phyloP scores from a whole-genome alignment of 2,888 invertebrate species.

The Resseliella maxima region DNA sequence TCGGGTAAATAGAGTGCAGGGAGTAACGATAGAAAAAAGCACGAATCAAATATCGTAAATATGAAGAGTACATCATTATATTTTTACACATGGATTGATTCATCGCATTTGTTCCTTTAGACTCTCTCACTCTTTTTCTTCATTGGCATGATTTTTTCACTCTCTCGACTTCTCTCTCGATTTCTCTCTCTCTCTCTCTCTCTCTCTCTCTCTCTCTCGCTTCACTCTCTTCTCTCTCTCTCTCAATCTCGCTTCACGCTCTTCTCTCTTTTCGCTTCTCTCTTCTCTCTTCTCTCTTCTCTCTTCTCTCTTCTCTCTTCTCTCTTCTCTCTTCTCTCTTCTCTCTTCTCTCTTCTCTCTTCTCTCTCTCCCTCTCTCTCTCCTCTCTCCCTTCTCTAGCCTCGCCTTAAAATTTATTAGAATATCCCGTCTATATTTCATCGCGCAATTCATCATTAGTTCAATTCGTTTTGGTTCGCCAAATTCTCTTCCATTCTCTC shows the following conservation, averaged over 20 bases:
- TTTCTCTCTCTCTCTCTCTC: background rate
- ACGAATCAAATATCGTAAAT: slow-evolving; percentile 45
- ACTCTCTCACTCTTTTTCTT: background rate
- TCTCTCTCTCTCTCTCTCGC: background rate
- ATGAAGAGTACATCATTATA: slow-evolving; percentile 49
- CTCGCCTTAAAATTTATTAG: background rate
- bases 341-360: too few species aligned
- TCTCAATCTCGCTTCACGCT: background rate
- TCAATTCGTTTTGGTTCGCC: background rate
- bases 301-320: too few species aligned
- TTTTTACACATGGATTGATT: slow-evolving; percentile 44
- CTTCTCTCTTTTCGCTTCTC: background rate
- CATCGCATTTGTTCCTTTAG: slow-evolving; percentile 45
- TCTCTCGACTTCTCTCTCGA: background rate
- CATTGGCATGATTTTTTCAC: too few species aligned
- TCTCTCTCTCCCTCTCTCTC: background rate
- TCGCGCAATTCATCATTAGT: slow-evolving; percentile 35
- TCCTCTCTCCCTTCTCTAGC: background rate
- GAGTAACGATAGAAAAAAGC: background rate
- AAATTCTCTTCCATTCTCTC: background rate
- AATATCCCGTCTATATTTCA: slow-evolving; percentile 36
- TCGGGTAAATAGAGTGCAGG: slow-evolving; percentile 25
- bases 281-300: background rate
- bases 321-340: too few species aligned
- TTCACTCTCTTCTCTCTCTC: too few species aligned